phyloP scores from a whole-genome alignment of 2,113 vertebrate species.

The Antechinus stuartii region DNA sequence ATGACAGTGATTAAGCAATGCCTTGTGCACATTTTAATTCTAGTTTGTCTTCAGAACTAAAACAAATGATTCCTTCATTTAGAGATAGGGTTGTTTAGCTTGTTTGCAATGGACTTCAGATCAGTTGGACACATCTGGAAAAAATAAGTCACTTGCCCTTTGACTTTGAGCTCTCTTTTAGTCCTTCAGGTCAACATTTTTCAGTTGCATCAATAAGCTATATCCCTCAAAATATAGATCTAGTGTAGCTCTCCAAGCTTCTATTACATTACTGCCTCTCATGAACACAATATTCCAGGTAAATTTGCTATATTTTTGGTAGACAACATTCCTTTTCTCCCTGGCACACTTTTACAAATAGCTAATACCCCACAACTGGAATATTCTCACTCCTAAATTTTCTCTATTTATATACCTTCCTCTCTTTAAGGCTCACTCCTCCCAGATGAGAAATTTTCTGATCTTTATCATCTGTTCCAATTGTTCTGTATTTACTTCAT shows the following conservation, averaged over 20 bases:
- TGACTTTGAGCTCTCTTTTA: slow-evolving; percentile 33
- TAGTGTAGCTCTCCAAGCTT: neutral
- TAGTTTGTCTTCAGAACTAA: slow-evolving; percentile 27
- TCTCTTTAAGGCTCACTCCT: neutral
- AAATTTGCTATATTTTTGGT: neutral
- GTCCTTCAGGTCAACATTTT: slow-evolving; percentile 38
- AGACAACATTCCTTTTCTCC: neutral
- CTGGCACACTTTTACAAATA: neutral
- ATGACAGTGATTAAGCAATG: slow-evolving; percentile 2
- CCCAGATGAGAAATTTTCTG: neutral
- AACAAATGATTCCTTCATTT: neutral
- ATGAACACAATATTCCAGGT: neutral
- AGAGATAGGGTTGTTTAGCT: neutral
- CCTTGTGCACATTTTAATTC: slow-evolving; percentile 19
- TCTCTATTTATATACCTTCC: too few relatives aligned
- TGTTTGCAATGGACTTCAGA: neutral
- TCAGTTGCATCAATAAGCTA: neutral
- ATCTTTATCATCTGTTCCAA: neutral
- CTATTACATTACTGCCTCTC: neutral
- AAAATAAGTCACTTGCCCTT: neutral
- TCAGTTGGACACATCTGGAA: neutral
- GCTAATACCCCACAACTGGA: neutral
- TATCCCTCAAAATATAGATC: neutral
- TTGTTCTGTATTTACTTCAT: neutral
- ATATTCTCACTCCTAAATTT: neutral